These are phyloP conservation scores for Cyphomyrus plagiostoma DNA, from an alignment of 2,113 vertebrate genomes.

Conservation along the genomic window DNA sequence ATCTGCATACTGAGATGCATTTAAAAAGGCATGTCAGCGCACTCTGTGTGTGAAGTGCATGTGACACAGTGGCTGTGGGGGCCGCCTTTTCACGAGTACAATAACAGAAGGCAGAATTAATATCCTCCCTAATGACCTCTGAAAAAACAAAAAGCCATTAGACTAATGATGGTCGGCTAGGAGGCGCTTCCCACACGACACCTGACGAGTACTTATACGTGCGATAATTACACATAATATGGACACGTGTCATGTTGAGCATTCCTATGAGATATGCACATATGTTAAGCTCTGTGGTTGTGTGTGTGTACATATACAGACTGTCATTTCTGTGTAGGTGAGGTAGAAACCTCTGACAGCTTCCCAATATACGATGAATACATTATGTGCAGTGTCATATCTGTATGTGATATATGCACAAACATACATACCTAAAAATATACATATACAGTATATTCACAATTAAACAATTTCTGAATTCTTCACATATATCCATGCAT, in stretches of 20 bases:
- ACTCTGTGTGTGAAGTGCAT: background rate
- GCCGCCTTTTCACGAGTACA: too few species aligned
- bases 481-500: background rate
- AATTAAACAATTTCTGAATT: background rate
- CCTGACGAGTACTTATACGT: background rate
- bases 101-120: constrained; percentile 6
- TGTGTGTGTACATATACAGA: background rate
- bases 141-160: constrained; percentile 10
- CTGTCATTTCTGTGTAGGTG: background rate
- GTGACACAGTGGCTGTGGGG: background rate
- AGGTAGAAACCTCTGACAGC: background rate
- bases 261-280: background rate
- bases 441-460: background rate
- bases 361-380: background rate
- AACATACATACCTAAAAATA: background rate
- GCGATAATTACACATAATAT: background rate
- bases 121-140: background rate
- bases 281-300: background rate
- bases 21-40: background rate
- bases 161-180: background rate
- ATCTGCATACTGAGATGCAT: background rate
- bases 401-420: background rate
- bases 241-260: background rate
- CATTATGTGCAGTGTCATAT: background rate
- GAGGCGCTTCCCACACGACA: background rate